These are phyloP conservation scores for Sebastes paucispinis DNA, from an alignment of 2,797 vertebrate genomes.

Conservation along the genomic window DNA sequence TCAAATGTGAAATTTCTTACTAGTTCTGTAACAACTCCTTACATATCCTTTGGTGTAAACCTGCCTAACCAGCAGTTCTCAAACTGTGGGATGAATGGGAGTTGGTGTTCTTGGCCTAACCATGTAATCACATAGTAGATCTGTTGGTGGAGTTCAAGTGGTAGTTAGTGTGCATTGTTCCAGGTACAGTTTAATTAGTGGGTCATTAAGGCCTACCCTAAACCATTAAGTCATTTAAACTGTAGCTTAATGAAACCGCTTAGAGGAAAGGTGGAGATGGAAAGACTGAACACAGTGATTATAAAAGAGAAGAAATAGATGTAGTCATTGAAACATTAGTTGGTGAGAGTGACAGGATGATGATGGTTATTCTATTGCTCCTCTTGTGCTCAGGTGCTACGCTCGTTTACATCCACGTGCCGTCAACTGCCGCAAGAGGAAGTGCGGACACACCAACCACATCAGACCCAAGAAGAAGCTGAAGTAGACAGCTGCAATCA, in stretches of 20 bases:
- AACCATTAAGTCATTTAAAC: background rate
- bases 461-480: conserved; percentile 92
- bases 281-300: background rate
- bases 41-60: background rate
- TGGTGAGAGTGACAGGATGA: background rate
- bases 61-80: background rate
- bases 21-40: background rate
- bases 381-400: conserved; percentile 78
- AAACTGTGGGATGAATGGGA: background rate
- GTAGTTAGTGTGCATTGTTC: background rate
- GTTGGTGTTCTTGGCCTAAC: background rate
- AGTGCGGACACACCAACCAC: conserved; percentile 90
- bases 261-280: background rate
- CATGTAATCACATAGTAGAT: background rate
- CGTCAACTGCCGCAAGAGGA: conserved; percentile 91
- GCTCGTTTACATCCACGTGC: conserved; percentile 87
- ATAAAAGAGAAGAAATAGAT: background rate
- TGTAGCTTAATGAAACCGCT: background rate
- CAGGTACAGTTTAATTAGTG: background rate
- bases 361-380: background rate
- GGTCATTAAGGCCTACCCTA: background rate
- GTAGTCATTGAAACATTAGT: background rate
- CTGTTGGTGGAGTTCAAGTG: background rate
- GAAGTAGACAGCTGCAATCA: conserved; percentile 77
- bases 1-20: background rate